Evolutionary conservation across 2,888 invertebrate species (phyloP), one percentile per base, ranked within the genome.

Genomic region (Pandemis corylana): DNA sequence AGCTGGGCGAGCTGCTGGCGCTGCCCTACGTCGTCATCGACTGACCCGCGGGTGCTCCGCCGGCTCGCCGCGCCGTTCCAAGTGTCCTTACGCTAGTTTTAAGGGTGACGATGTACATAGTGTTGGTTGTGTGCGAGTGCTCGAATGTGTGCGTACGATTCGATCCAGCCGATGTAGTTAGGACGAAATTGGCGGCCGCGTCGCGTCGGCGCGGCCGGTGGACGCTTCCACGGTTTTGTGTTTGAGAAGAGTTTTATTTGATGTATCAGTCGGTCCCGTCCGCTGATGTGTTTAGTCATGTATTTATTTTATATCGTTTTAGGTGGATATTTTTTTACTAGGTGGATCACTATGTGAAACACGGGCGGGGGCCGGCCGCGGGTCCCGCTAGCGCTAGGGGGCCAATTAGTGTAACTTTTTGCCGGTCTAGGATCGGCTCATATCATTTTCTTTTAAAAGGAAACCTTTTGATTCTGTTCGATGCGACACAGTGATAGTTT

Each of bases 21-120:
- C 96, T 99, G 96, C 99, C 99, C 95, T 99, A 99, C 95, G 98
- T 98, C 94, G 97, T 98, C 92, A 97, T 98, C 94, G 98, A 99
- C 96, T 98, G 95, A 96, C 87, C 83, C 79, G 42, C 63, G 71
- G 53, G 75, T 67, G 56, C 59, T 72, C 75, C 80, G 80, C 81
- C 80, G 79, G 74, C 66, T 77, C 72, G 72, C 70, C 78, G 80
- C 82, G 76, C 78, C 78, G 84, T 85, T 85, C 88, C 89, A 94
- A 93, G 94, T 94, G 94, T 89, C 93, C 94, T 94, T 94, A 94
- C 87, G 82, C 85, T 90, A 90, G 90, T 81, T 86, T 77, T 87
- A 88, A 86, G 85, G 70, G 82, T 84, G 86, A 81, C 85, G 83
- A 79, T 84, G 84, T 83, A 83, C 80, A 82, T 82, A 84, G 82